These are phyloP conservation scores for Agrochola lychnidis DNA, from an alignment of 2,888 invertebrate genomes.

Conservation along the genomic window DNA sequence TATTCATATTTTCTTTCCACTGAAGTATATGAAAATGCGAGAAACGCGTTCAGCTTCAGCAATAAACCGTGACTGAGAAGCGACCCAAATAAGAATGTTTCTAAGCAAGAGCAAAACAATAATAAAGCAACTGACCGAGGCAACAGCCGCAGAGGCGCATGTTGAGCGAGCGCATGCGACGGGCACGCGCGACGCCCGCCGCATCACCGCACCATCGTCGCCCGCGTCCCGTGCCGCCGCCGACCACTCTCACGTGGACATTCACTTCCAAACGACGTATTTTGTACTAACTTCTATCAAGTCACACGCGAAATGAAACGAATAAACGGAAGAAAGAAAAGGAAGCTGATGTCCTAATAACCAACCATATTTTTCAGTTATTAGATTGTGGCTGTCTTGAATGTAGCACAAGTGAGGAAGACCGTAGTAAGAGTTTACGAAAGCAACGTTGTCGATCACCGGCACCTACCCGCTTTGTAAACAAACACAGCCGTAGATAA, in stretches of 20 bases:
- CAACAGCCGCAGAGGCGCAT: slow-evolving; percentile 90
- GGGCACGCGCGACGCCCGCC: slow-evolving; percentile 77
- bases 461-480: slow-evolving; percentile 76
- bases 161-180: slow-evolving; percentile 81
- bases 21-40: slow-evolving; percentile 12
- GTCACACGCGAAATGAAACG: slow-evolving; percentile 54
- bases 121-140: slow-evolving; percentile 82
- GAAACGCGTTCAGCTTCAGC: slow-evolving; percentile 45
- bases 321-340: slow-evolving; percentile 7
- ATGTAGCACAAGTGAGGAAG: slow-evolving; percentile 54
- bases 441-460: slow-evolving; percentile 69
- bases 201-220: slow-evolving; percentile 83
- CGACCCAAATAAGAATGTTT: slow-evolving; percentile 45
- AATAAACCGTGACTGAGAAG: slow-evolving; percentile 57
- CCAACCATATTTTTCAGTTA: slow-evolving; percentile 25
- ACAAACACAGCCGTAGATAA: slow-evolving; percentile 81
- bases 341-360: slow-evolving; percentile 12
- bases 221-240: slow-evolving; percentile 69
- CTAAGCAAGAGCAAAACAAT: slow-evolving; percentile 46
- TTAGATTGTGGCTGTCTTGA: slow-evolving; percentile 53
- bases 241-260: slow-evolving; percentile 84
- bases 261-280: slow-evolving; percentile 79
- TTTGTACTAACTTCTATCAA: slow-evolving; percentile 54
- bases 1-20: slow-evolving; percentile 11
- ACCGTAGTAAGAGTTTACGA: slow-evolving; percentile 71